A percentile compares a stretch with the other conserved stretches of the same genome.
Conservation (phyloP, 1,140 invertebrate species). For the Mamestra configurata region DNA sequence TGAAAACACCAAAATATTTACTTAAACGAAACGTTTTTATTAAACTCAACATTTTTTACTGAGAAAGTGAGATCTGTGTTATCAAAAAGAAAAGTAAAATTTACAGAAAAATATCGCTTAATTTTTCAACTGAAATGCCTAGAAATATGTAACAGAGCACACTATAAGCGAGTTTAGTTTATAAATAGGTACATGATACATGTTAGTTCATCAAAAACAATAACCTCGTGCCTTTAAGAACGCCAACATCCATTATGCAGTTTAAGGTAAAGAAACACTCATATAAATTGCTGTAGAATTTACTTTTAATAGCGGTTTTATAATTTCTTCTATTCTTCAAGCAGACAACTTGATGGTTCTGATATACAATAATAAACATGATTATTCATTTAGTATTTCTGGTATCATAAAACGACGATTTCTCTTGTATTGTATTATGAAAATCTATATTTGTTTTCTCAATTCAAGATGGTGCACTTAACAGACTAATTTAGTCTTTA, state of each 20-base stretch:
- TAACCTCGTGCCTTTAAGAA: too few relatives aligned
- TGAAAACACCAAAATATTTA: slow-evolving; percentile 28
- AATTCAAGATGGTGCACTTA: background rate
- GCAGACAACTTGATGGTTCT: slow-evolving; percentile 18
- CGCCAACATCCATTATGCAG: too few relatives aligned
- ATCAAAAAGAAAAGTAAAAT: background rate
- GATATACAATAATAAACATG: background rate
- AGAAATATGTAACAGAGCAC: background rate
- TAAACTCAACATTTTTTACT: slow-evolving; percentile 5
- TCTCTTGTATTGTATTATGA: background rate
- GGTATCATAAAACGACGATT: background rate
- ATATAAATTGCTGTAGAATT: slow-evolving; percentile 21
- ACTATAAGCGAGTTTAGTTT: background rate
- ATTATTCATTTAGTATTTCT: slow-evolving; percentile 18
- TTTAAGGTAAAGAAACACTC: background rate
- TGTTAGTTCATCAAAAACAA: too few relatives aligned
- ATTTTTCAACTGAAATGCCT: background rate
- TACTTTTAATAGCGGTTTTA: slow-evolving; percentile 6
- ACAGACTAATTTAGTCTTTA: background rate
- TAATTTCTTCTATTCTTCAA: slow-evolving; percentile 12
- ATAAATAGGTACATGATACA: too few relatives aligned
- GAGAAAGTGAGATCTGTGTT: slow-evolving; percentile 20
- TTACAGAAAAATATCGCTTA: background rate
- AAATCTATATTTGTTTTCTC: background rate
- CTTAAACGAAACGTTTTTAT: slow-evolving; percentile 21